A percentile compares a stretch with the other conserved stretches of the same genome.
Conservation (phyloP, 1,140 invertebrate genomes). For the Achroia grisella region DNA sequence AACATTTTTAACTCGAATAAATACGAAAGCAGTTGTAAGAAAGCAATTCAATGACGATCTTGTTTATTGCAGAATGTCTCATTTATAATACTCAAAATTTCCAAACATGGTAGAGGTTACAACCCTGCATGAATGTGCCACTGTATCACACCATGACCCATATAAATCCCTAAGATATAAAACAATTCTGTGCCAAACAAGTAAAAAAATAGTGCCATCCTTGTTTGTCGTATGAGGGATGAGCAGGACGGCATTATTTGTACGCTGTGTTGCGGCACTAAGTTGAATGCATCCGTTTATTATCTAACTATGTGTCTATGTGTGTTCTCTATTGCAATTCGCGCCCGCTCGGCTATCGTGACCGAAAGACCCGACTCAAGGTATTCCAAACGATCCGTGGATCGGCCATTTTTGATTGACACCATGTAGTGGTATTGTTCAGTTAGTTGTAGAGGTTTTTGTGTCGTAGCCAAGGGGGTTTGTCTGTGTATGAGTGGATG, state of each 20-base stretch:
- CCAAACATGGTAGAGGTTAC: conserved; percentile 1
- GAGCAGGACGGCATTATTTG: no score
- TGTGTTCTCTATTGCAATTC: conserved; percentile 64
- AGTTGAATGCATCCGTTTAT: conserved; percentile 42
- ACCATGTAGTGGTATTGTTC: conserved; percentile 48
- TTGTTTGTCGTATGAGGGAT: no score
- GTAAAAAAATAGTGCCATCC: no score
- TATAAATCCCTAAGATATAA: conserved; percentile 1
- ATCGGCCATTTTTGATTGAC: conserved; percentile 18
- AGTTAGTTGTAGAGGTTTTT: conserved; percentile 61
- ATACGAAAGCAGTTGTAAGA: no score
- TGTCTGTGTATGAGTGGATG: conserved; percentile 49
- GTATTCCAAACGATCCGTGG: conserved; percentile 32
- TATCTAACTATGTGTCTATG: conserved; percentile 64
- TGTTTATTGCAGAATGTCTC: no score
- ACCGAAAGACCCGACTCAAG: conserved; percentile 65
- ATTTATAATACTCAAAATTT: no score
- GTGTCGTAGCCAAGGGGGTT: conserved; percentile 72
- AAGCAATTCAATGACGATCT: no score
- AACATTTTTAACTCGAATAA: no score
- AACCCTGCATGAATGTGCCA: conserved; percentile 2
- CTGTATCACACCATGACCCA: conserved; percentile 2
- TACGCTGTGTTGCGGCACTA: not conserved
- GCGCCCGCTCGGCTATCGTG: conserved; percentile 69
- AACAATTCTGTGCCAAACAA: no score